phyloP scores from a whole-genome alignment of 2,113 vertebrate genomes.

The Thamnophis sirtalis region DNA sequence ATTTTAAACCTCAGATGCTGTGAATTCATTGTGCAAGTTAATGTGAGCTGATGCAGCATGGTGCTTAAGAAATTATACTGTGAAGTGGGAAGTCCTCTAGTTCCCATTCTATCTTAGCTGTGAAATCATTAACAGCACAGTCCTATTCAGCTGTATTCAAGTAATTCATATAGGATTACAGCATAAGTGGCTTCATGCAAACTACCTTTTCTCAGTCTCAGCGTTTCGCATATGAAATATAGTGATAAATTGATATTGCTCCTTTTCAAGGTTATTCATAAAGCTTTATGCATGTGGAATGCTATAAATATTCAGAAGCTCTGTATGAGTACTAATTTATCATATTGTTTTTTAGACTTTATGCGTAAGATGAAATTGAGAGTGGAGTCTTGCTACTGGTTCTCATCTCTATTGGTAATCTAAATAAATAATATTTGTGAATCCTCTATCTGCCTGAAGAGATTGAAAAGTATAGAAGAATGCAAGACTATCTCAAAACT shows the following conservation, averaged over 20 bases:
- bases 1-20: not conserved
- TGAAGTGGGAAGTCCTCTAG: not conserved
- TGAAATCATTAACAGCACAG: not conserved
- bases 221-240: not conserved
- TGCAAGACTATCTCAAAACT: not conserved
- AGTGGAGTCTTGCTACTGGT: not conserved
- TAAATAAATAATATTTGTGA: not conserved
- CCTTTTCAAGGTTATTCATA: not conserved
- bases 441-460: too few species aligned
- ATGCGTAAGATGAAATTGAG: not conserved
- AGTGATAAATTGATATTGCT: not conserved
- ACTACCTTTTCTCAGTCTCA: not conserved
- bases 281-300: not conserved
- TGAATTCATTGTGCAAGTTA: not conserved
- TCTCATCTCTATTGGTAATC: not conserved
- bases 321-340: not conserved
- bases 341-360: not conserved
- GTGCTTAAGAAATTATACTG: not conserved
- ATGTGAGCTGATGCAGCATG: not conserved
- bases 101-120: not conserved
- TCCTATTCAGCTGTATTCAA: not conserved
- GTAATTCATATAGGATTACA: not conserved
- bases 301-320: not conserved
- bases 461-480: not conserved
- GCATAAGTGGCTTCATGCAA: not conserved